Percentiles rank a stretch among this genome's conserved stretches.
Conservation (phyloP, 2,797 vertebrate species). For the Octomys mimax region DNA sequence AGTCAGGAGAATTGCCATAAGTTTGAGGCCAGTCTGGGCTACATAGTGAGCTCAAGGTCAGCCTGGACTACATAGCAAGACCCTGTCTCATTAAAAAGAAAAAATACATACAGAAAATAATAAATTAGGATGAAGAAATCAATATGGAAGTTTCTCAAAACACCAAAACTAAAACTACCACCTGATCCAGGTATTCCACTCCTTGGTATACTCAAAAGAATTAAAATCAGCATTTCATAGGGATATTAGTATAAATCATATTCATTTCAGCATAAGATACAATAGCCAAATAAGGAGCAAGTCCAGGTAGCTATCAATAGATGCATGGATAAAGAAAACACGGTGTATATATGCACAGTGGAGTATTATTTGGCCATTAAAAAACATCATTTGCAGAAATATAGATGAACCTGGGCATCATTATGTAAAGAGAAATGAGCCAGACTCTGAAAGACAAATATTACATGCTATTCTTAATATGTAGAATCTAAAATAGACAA, state of each 20-base stretch:
- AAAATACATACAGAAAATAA: not conserved
- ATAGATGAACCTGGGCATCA: not conserved
- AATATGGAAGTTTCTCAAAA: not conserved
- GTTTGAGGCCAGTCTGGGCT: not conserved
- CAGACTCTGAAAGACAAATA: not conserved
- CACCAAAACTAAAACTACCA: not conserved
- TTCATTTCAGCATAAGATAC: not conserved
- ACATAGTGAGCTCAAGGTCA: not conserved
- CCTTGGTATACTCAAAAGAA: not conserved
- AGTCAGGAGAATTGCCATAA: not conserved
- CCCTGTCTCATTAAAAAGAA: not conserved
- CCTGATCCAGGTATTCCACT: not conserved
- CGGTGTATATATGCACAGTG: not conserved
- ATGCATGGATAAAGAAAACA: not conserved
- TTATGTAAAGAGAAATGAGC: not conserved
- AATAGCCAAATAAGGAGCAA: not conserved
- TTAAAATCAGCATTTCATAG: not conserved
- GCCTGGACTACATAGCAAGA: not conserved
- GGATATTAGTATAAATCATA: not conserved
- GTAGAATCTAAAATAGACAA: not conserved
- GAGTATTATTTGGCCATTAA: not conserved
- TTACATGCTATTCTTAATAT: not conserved
- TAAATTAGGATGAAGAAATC: not conserved
- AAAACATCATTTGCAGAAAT: not conserved
- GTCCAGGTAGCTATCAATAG: not conserved